Evolutionary conservation across 37 sponge, comb jelly and placozoan genomes (phyloP).

Genomic region (Halichondria panicea): DNA sequence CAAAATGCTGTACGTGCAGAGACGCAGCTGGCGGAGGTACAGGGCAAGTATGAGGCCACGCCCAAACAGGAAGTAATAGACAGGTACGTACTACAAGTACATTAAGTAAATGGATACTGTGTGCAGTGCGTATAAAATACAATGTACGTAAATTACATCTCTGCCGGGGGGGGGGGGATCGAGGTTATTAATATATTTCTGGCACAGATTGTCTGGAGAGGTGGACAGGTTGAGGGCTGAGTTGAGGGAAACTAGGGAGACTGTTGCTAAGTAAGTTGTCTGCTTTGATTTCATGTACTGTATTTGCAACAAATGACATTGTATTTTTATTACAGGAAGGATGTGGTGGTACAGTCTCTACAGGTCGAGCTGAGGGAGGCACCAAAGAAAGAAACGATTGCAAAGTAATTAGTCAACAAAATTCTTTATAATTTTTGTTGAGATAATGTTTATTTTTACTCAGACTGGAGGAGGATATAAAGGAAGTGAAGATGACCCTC

Average conservation of each 20-base stretch:
- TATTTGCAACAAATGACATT: neutral
- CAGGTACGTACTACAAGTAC: conserved; percentile 22
- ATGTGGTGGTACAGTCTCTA: conserved; percentile 21
- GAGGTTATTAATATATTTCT: no score
- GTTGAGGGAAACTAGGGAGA: conserved; percentile 31
- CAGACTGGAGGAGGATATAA: conserved; percentile 38
- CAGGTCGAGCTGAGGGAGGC: conserved; percentile 47
- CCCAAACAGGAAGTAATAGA: conserved; percentile 31
- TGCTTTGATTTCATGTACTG: neutral
- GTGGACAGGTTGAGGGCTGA: conserved; percentile 29
- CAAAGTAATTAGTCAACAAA: conserved; percentile 19
- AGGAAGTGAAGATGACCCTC: conserved; percentile 15
- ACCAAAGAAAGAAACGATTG: conserved; percentile 51
- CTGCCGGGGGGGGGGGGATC: no score
- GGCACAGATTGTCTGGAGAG: no score
- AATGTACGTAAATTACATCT: no score
- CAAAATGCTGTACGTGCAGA: neutral
- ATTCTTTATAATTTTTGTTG: no score
- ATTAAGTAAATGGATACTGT: no score
- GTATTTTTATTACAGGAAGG: conserved; percentile 16
- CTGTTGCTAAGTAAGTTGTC: conserved; percentile 28
- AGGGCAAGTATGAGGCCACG: conserved; percentile 24
- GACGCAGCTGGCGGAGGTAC: conserved; percentile 15
- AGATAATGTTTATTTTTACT: no score
- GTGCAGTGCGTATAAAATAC: no score